Base-by-base conservation (phyloP, 1,140 invertebrate species). In the Megalonaias nervosa region DNA sequence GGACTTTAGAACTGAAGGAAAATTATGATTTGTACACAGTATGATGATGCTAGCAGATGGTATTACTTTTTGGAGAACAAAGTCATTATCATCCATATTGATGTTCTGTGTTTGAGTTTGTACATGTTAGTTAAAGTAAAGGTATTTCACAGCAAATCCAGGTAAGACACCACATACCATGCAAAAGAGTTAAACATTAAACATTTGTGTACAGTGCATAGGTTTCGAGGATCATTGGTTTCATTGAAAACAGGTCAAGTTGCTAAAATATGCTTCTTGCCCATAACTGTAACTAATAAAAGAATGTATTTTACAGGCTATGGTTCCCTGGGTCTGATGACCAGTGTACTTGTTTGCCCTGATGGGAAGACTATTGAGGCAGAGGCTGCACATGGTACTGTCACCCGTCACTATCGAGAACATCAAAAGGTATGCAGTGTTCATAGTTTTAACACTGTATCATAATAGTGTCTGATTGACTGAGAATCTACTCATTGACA, bases 351-450 rank as follows among this genome's bases (percentile, higher is more conserved):
- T 31, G 81, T 92, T 26, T 90, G 89, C 77, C 91, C 91, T n/a
- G 91, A 92, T 84, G 91, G 91, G 19, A 91, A 91, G 80, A 92
- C 91, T 13, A 89, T 92, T 26, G 91, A 92, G 79, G 85, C 91
- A 17, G 91, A 92, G 79, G 91, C 91, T 65, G 91, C 91, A 65
- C 91, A 92, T 69, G 91, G 91, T 38, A 92, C 91, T 31, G 91
- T 92, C 38, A 92, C 91, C n/a, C 83, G 91, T 56, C 91, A 92
- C 74, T 92, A 91, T 84, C 81, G 98, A 67, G 94, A 97, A 90
- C 95, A 99, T 88, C 97, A 99, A 87, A 95, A 98, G 92, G 97
- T 97, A 75, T 62, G 57, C 13, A 1, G 66, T 62, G 19, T 66
- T 64, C 17, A 1, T 71, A 15, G 2, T 5, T 60, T 19, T 61